Base-by-base conservation (phyloP, 2,888 invertebrate species). In the Drosophila emarginata region DNA sequence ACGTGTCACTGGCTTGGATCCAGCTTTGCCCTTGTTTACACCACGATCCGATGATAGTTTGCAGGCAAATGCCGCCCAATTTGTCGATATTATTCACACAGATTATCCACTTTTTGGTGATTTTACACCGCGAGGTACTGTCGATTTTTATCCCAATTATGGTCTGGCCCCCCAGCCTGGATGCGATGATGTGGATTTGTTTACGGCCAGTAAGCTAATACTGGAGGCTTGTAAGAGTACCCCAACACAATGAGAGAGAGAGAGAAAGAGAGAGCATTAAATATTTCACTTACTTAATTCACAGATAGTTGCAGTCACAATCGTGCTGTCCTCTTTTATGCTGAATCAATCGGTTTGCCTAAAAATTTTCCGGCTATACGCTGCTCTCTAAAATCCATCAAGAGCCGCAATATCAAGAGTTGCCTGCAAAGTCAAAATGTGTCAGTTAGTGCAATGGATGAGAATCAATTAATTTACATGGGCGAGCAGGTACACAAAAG, bases 11-110 rank as follows among this genome's bases (percentile, higher is more conserved):
- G 92, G 91, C 0, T 56, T 92, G 2, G 92, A 92, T 86, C 91
- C 92, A 0, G 92, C 92, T 0, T 57, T 89, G n/a, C 92, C 92
- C 0, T 77, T 92, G 0, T 92, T 92, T 62, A 72, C 81, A 0
- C 70, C 86, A 4, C 74, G 78, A 21, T 83, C 90, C 0, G 63
- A 39, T 2, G 92, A 92, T 70, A 79, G 89, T 2, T 66, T 92
- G 23, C 80, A 70, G 1, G 12, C 84, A 4, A 80, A 63, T 18
- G 89, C 89, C 1, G 92, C 89, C 0, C 74, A 67, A 6, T 91
- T 92, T 64, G 91, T 92, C 15, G 92, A 92, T 69, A 88, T 90
- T 1, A 83, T 92, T 11, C 92, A 92, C 61, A 91, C 92, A 0
- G 91, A 90, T 50, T 89, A 77, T 36, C 90, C 91, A 0, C 63